Conservation (phyloP, 2,888 invertebrate genomes). For the Ophioninae sp. region DNA sequence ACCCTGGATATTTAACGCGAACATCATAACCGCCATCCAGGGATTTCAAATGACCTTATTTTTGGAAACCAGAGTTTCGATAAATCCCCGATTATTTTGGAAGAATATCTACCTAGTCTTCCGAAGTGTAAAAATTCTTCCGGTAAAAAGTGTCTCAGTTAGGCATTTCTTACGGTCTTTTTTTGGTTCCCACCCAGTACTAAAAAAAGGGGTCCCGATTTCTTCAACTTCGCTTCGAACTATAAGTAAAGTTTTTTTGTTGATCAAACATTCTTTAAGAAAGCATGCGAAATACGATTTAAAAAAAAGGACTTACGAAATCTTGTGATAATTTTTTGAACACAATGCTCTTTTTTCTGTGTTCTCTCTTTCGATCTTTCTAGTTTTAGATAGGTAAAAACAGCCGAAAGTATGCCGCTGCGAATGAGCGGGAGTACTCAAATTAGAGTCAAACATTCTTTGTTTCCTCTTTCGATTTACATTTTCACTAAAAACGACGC, state of each 20-base stretch:
- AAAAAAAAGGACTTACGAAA: neutral
- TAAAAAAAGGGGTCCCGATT: neutral
- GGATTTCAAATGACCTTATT: neutral
- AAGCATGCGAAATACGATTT: neutral
- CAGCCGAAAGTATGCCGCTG: neutral
- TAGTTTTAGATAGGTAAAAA: neutral
- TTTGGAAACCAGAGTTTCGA: neutral
- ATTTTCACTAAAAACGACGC: constrained; percentile 30
- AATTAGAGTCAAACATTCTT: neutral
- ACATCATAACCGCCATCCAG: too few species aligned
- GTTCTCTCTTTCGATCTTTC: neutral
- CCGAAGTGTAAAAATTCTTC: neutral
- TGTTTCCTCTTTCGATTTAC: neutral
- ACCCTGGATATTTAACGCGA: neutral
- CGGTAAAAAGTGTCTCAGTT: neutral
- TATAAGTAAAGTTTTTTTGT: neutral
- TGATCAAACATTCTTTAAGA: too few species aligned
- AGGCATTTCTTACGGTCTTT: too few species aligned
- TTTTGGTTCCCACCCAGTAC: neutral
- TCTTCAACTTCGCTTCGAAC: neutral
- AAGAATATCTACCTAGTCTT: neutral
- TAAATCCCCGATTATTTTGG: neutral
- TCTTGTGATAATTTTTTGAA: neutral
- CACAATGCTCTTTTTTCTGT: neutral
- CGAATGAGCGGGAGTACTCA: neutral